Evolutionary conservation across 2,113 vertebrate species (phyloP).

Genomic region (Nycticebus coucang): DNA sequence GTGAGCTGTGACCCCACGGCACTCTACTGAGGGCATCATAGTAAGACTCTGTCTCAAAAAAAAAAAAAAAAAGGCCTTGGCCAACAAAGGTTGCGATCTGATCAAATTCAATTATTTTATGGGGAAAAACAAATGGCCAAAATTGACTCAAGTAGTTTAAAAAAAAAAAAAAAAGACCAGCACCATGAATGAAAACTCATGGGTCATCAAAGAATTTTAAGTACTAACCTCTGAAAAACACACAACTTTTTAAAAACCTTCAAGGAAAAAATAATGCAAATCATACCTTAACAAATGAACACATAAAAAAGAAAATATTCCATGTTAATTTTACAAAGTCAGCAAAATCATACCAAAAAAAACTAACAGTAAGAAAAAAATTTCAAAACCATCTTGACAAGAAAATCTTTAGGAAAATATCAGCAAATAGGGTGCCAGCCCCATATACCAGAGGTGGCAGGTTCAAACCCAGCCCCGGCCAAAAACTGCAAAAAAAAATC

Average conservation of each 20-base stretch:
- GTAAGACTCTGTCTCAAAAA: too few species aligned
- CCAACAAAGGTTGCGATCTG: not conserved
- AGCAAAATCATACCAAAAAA: not conserved
- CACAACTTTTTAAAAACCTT: not conserved
- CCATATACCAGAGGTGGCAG: too few species aligned
- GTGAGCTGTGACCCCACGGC: too few species aligned
- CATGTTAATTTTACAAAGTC: not conserved
- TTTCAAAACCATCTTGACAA: not conserved
- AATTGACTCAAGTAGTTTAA: not conserved
- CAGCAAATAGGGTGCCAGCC: not conserved
- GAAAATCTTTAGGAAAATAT: not conserved
- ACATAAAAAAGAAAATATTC: not conserved
- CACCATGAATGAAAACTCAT: not conserved
- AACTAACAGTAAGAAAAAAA: not conserved
- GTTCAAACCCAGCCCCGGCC: too few species aligned
- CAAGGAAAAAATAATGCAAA: not conserved
- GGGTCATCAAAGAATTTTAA: accelerated
- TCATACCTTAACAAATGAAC: not conserved
- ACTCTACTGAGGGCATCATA: too few species aligned
- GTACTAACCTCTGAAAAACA: not conserved
- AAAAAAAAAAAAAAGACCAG: too few species aligned
- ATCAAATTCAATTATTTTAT: not conserved
- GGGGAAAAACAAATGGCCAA: not conserved
- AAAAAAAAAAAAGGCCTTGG: too few species aligned
- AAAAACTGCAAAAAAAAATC: not conserved